Evolutionary conservation across 2,113 vertebrate genomes (phyloP).

Genomic region (Gallinago paraguaiae): DNA sequence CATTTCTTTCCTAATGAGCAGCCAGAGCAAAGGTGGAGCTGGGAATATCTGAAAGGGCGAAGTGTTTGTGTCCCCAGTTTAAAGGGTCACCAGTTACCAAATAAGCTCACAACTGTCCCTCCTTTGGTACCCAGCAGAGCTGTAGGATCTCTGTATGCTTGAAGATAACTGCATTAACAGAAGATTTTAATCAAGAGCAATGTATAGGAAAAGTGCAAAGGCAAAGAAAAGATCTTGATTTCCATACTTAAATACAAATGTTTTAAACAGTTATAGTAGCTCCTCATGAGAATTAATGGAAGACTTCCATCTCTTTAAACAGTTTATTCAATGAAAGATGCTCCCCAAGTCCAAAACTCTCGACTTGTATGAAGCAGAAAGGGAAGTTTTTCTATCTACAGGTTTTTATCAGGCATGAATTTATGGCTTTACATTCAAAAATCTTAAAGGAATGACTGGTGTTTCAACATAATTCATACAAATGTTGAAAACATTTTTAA

Average conservation of each 20-base stretch:
- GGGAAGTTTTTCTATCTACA: background rate
- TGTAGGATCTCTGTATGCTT: background rate
- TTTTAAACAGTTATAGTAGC: background rate
- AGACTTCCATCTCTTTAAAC: background rate
- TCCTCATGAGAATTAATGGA: background rate
- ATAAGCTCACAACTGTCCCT: background rate
- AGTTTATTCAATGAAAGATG: background rate
- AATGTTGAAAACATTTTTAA: background rate
- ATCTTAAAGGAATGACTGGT: background rate
- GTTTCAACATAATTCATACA: background rate
- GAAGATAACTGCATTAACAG: background rate
- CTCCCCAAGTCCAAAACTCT: background rate
- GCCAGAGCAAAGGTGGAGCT: background rate
- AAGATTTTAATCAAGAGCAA: background rate
- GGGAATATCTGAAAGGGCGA: background rate
- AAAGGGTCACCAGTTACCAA: background rate
- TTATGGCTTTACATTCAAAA: background rate
- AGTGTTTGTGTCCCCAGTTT: background rate
- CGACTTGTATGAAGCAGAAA: background rate
- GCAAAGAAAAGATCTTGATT: background rate
- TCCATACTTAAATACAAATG: background rate
- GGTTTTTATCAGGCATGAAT: background rate
- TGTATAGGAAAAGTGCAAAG: background rate
- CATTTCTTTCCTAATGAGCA: background rate
- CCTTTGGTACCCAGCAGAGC: background rate